These are phyloP conservation scores for Pseudonaja textilis DNA, from an alignment of 2,113 vertebrate genomes.

Conservation along the genomic window DNA sequence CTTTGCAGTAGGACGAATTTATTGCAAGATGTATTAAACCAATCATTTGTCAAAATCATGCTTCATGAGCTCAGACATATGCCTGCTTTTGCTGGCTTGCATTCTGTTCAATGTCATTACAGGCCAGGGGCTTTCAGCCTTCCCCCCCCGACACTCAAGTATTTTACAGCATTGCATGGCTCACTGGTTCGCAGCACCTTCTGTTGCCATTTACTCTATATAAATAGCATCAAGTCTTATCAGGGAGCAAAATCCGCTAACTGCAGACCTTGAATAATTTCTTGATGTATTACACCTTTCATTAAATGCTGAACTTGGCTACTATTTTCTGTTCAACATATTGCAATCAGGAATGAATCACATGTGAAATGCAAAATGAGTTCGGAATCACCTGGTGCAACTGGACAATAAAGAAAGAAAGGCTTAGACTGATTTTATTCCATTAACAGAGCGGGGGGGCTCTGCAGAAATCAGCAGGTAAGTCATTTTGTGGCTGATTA, in stretches of 20 bases:
- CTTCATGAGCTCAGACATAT: not conserved
- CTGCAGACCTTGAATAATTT: not conserved
- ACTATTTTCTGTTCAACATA: not conserved
- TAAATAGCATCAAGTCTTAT: not conserved
- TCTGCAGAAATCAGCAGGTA: constrained; percentile 2
- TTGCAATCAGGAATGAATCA: not conserved
- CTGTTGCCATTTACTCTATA: not conserved
- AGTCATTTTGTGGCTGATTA: not conserved
- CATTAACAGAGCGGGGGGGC: not conserved
- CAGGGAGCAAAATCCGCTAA: not conserved
- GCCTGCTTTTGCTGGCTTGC: constrained; percentile 2
- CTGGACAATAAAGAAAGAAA: not conserved
- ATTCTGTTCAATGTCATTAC: not conserved
- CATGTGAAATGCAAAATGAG: not conserved
- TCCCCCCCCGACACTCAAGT: not conserved
- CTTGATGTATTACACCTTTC: not conserved
- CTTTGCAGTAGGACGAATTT: not conserved
- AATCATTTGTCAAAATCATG: not conserved
- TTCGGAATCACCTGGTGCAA: not conserved
- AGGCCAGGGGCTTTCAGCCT: not conserved
- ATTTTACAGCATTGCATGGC: not conserved
- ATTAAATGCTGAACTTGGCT: not conserved
- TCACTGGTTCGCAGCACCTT: rapidly evolving
- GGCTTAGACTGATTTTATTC: not conserved
- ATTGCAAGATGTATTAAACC: rapidly evolving